Base-by-base conservation (phyloP, 2,888 invertebrate species). In the Yponomeuta cagnagella region DNA sequence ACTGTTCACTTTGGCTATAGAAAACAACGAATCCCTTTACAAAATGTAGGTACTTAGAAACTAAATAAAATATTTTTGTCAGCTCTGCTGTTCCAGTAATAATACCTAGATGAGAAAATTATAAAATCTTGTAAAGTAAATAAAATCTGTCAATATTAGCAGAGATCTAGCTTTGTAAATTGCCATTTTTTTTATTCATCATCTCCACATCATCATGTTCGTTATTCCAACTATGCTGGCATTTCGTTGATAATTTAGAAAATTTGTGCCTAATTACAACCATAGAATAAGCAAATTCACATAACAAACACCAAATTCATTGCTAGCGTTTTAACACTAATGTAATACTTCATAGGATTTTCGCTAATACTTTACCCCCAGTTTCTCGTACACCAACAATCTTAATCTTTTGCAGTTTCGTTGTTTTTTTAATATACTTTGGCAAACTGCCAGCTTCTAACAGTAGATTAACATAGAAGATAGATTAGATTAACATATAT, bases 241-340 rank as follows among this genome's bases (percentile, higher is more conserved):
- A 23, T 65, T 4, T 30, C 65, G 31, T 65, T 65, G 33, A 65
- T 65, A 65, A 31, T 43, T 43, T 43, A 43, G 43, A 30, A n/a
- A 23, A 65, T 65, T 65, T 65, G 65, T 65, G 65, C 65, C 31
- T 31, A 65, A 65, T 1, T 31, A 65, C 65, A 30, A 65, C 33
- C 33, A 8, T 65, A 65, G 31, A 65, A 63, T 30, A n/a, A 58
- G 52, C 52, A 58, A 15, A 58, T 52, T 58, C 52, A 58, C 52
- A 58, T 58, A 15, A 58, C 52, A 58, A 52, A 52, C 15, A 52
- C 15, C 15, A 58, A 58, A 65, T 33, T 73, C 75, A 74, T 77
- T 75, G 67, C 52, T 52, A 0, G 43, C 78, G 77, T 78, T 78
- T 65, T 72, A 58, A 58, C 76, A 74, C 76, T 78, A 79, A 43